Base-by-base conservation (phyloP, 2,113 vertebrate genomes). In the Ailuropoda melanoleuca region DNA sequence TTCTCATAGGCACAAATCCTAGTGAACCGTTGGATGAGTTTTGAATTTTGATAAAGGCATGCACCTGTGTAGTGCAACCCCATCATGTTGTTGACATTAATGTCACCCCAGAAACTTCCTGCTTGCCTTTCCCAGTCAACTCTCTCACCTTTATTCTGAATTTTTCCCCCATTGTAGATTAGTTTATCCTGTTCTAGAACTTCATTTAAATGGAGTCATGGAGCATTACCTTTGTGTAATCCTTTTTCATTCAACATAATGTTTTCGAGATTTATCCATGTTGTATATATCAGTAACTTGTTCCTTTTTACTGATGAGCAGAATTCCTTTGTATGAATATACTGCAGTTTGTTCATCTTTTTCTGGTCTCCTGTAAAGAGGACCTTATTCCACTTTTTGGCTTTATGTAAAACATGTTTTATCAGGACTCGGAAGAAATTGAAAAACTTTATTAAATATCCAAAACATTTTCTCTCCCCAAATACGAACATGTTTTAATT, bases 401-500 rank as follows among this genome's bases (percentile, higher is more conserved):
- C 62, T 46, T 43, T 70, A 34, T 39, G 29, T 92, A 46, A 84
- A 90, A 80, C 17, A 13, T 50, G 24, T 81, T 81, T 97, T 62
- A 86, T 89, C 7, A 64, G 72, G 75, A 94, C 72, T 87, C 31
- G 83, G 78, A 12, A 95, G 78, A 86, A 53, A 72, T 64, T 90
- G 66, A 13, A 87, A 88, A 78, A 68, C 31, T 66, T 93, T 14
- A 34, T 26, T 77, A 56, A 48, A 53, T 64, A 66, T 56, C 24
- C 89, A 62, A 94, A 95, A 12, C 37, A 8, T 80, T 95, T 95
- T 88, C 21, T 91, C 24, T 96, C 90, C n/a, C 15, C 39, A 89
- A 64, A 39, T 95, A 92, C 92, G 58, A 77, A 26, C 50, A 34
- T 66, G 12, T 90, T 96, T 98, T 66, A 89, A 81, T 78, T 96